Evolutionary conservation across 2,888 invertebrate genomes (phyloP).

Genomic region (Agelastica alni): DNA sequence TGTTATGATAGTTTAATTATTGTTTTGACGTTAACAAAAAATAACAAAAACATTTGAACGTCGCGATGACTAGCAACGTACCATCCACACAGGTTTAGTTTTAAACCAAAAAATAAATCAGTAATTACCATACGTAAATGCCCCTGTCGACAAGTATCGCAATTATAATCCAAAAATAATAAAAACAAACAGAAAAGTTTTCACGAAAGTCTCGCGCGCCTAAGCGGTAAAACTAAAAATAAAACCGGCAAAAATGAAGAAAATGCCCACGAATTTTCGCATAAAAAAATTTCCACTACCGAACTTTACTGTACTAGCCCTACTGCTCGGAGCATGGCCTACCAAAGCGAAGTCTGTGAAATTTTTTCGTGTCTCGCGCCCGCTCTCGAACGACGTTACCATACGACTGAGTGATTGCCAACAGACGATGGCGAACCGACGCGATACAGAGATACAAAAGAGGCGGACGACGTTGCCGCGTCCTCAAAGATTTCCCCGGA

Average conservation of each 20-base stretch:
- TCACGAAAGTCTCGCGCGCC: too few species aligned
- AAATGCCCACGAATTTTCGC: slow-evolving; percentile 17
- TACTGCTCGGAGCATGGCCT: slow-evolving; percentile 31
- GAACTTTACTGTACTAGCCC: slow-evolving; percentile 25
- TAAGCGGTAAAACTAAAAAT: slow-evolving; percentile 16
- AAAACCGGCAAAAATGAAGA: slow-evolving; percentile 17
- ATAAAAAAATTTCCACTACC: slow-evolving; percentile 29
- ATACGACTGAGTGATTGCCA: slow-evolving; percentile 27
- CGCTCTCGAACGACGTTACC: slow-evolving; percentile 20
- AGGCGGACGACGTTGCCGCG: too few species aligned
- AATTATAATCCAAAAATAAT: slow-evolving; percentile 11
- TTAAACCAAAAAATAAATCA: neutral
- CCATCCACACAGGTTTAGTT: slow-evolving; percentile 6
- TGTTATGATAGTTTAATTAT: too few species aligned
- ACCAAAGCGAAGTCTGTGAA: slow-evolving; percentile 29
- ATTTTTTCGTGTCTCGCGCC: slow-evolving; percentile 22
- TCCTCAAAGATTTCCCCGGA: too few species aligned
- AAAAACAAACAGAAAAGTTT: neutral
- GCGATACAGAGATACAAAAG: too few species aligned
- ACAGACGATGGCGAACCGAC: slow-evolving; percentile 9
- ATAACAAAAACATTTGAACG: neutral
- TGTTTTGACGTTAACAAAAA: neutral
- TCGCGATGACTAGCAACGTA: too few species aligned
- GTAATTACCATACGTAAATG: slow-evolving; percentile 14
- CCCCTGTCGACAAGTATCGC: neutral